Conservation (phyloP, 2,888 invertebrate genomes). For the Phyto melanocephala region DNA sequence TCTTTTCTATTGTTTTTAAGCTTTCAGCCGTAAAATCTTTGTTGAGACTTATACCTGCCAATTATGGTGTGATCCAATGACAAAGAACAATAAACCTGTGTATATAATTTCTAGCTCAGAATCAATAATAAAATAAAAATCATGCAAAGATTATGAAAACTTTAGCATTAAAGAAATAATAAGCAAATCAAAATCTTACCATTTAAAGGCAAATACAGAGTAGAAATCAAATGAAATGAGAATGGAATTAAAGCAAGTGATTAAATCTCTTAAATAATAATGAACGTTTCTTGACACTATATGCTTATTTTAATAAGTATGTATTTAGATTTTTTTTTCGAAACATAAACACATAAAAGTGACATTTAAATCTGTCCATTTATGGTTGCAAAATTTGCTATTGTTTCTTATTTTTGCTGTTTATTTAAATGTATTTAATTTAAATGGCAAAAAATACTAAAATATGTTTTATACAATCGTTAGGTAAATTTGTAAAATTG, state of each 20-base stretch:
- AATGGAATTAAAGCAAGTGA: slow-evolving; percentile 19
- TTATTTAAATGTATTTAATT: slow-evolving; percentile 42
- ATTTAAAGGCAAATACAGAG: slow-evolving; percentile 40
- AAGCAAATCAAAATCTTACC: slow-evolving; percentile 48
- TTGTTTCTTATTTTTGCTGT: slow-evolving; percentile 3
- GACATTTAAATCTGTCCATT: slow-evolving; percentile 52
- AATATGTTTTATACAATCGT: slow-evolving; percentile 26
- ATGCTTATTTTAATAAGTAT: background rate
- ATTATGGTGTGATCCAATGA: slow-evolving; percentile 18
- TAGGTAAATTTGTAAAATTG: background rate
- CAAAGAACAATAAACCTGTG: slow-evolving; percentile 1
- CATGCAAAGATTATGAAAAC: slow-evolving; percentile 28
- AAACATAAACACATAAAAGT: background rate
- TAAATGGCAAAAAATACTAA: slow-evolving; percentile 54
- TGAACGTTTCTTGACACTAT: background rate
- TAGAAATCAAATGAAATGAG: slow-evolving; percentile 9
- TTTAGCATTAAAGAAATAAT: slow-evolving; percentile 39
- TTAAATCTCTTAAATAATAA: slow-evolving; percentile 9
- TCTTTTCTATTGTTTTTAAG: slow-evolving; percentile 6
- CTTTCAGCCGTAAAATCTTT: background rate
- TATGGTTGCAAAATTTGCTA: slow-evolving; percentile 37
- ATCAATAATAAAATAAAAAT: slow-evolving; percentile 43
- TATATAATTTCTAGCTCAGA: slow-evolving; percentile 14
- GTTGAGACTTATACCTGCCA: background rate
- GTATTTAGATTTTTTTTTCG: background rate